Evolutionary conservation across 1,140 invertebrate species (phyloP), one percentile per base, ranked within the genome.

Genomic region (Aphaenogaster rudis): DNA sequence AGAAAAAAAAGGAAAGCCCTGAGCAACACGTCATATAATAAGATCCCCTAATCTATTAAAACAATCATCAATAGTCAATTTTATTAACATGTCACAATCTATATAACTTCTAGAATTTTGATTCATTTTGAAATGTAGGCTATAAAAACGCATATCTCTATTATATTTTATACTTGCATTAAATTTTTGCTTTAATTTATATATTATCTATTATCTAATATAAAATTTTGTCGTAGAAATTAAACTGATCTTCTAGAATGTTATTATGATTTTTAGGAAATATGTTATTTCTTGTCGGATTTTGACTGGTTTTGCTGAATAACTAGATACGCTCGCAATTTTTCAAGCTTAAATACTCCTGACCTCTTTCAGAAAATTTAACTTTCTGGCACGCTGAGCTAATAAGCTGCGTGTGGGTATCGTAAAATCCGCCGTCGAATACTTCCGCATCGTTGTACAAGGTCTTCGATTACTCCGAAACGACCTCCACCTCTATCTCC

Each of bases 381-480:
- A 74, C 69, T 21, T 48, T 61, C 11, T 45, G 45, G 28, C 28
- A 48, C 28, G 28, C 28, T n/a, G 28, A 61, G 42, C 28, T 82
- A 82, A 84, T 84, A 76, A 84, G 57, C 42, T 39, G 57, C 69
- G 69, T n/a, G 42, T 39, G 17, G 42, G 50, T 72, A 36, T 84
- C 71, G 21, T 76, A 84, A 84, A 84, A 84, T 84, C 11, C 39
- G 64, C 21, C 79, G 42, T 74, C 80, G 45, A 84, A 63, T 48
- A 74, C 69, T 86, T 86, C 17, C 64, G 63, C 39, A 54, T 66
- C 42, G 64, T 48, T 78, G 36, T 54, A 78, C 88, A 66, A 78
- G 77, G 81, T 79, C 76, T 79, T 89, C 89, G 88, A 89, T 89
- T 87, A 87, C 88, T 84, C 45, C 54, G 57, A 54, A 88, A 77